Evolutionary conservation across 2,113 vertebrate species (phyloP).

Genomic region (Grammomys surdaster): DNA sequence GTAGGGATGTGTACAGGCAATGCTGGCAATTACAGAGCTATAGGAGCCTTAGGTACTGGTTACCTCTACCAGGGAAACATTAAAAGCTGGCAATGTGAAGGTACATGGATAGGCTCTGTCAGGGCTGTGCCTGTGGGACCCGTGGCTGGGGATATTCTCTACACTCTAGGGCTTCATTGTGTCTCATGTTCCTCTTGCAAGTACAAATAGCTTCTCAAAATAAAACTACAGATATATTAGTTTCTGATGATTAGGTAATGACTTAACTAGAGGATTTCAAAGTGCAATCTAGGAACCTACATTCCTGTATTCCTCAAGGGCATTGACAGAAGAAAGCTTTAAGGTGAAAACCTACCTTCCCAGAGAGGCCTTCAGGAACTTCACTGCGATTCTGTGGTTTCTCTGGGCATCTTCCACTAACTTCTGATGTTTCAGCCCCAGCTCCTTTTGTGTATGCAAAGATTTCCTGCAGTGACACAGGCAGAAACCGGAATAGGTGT

Average conservation of each 20-base stretch:
- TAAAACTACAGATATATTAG: neutral
- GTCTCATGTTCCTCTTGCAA: neutral
- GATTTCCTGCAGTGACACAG: conserved; percentile 83
- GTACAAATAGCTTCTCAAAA: neutral
- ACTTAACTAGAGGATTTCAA: neutral
- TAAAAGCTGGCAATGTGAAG: rapidly evolving
- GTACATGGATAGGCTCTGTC: too few species aligned
- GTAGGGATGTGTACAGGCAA: neutral
- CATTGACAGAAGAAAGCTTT: rapidly evolving
- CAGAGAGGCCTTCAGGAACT: conserved; percentile 90
- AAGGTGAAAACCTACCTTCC: conserved; percentile 85
- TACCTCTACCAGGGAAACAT: neutral
- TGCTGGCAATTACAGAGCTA: neutral
- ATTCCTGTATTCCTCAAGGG: rapidly evolving
- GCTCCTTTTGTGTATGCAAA: conserved; percentile 73
- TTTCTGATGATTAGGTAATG: neutral
- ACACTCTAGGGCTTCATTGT: too few species aligned
- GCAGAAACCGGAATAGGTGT: too few species aligned
- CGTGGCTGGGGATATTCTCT: too few species aligned
- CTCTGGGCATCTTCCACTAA: conserved; percentile 84
- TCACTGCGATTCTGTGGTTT: conserved; percentile 85
- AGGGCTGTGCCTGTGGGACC: rapidly evolving
- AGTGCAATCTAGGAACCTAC: neutral
- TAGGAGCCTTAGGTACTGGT: neutral
- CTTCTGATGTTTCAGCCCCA: conserved; percentile 82